Evolutionary conservation across 2,113 vertebrate genomes (phyloP).

Genomic region (Physeter macrocephalus): DNA sequence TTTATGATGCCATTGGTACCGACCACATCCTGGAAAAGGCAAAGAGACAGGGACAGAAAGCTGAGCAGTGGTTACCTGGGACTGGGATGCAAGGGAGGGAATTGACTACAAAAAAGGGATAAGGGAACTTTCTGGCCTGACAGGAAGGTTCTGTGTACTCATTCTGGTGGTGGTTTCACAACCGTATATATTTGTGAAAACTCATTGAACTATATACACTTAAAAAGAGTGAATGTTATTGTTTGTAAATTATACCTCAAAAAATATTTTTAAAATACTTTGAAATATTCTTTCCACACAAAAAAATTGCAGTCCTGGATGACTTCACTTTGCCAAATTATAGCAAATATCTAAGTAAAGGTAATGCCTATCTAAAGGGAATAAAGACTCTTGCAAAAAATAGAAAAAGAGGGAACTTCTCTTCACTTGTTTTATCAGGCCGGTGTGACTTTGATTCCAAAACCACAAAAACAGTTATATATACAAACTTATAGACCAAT

Average conservation of each 20-base stretch:
- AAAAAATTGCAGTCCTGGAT: neutral
- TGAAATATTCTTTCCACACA: neutral
- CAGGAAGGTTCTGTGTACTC: neutral
- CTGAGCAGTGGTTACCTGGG: no score
- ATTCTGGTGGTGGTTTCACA: neutral
- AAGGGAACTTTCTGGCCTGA: neutral
- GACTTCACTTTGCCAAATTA: neutral
- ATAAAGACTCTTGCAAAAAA: neutral
- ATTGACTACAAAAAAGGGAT: neutral
- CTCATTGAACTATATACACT: neutral
- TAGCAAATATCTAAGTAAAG: neutral
- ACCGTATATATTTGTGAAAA: neutral
- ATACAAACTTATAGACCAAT: neutral
- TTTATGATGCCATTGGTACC: no score
- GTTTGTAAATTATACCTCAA: neutral
- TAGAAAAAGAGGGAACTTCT: neutral
- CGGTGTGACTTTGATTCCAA: neutral
- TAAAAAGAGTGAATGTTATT: neutral
- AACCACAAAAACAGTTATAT: neutral
- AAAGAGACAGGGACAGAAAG: neutral
- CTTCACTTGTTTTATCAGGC: neutral
- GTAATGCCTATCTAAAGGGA: neutral
- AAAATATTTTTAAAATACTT: neutral
- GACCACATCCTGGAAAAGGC: neutral
- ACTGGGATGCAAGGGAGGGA: neutral